These are phyloP conservation scores for Pammene aurita DNA, from an alignment of 2,888 invertebrate genomes.

Conservation along the genomic window DNA sequence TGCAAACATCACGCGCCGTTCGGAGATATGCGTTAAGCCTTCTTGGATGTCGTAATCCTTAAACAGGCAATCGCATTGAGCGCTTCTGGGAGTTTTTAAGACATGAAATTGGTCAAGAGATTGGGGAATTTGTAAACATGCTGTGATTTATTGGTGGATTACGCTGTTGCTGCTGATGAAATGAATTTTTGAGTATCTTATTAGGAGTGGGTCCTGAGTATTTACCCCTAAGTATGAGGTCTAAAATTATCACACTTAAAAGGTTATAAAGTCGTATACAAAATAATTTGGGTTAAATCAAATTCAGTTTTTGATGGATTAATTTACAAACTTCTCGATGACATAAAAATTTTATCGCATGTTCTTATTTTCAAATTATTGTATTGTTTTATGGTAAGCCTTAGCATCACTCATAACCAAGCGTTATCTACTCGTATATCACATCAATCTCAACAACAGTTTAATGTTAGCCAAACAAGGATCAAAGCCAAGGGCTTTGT, in stretches of 20 bases:
- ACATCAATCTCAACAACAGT: constrained; percentile 30
- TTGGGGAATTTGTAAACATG: constrained; percentile 17
- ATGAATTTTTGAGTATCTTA: not conserved
- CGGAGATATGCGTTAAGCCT: constrained; percentile 68
- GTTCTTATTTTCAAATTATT: too few species aligned
- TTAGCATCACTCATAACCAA: not conserved
- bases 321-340: too few species aligned
- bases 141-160: constrained; percentile 19
- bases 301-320: too few species aligned
- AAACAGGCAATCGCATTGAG: constrained; percentile 45
- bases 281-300: too few species aligned
- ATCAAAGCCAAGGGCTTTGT: constrained; percentile 46
- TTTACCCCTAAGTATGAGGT: not conserved
- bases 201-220: not conserved
- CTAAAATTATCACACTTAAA: not conserved
- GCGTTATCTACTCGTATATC: not conserved
- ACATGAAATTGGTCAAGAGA: constrained; percentile 39
- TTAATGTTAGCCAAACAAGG: constrained; percentile 41
- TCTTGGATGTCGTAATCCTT: constrained; percentile 62
- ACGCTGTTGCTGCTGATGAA: constrained; percentile 35
- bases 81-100: constrained; percentile 35
- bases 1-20: constrained; percentile 65
- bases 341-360: too few species aligned
- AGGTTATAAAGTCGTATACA: too few species aligned
- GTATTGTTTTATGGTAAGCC: too few species aligned